Evolutionary conservation across 2,888 invertebrate genomes (phyloP), one percentile per base, ranked within the genome.

Genomic region (Macropis europaea): DNA sequence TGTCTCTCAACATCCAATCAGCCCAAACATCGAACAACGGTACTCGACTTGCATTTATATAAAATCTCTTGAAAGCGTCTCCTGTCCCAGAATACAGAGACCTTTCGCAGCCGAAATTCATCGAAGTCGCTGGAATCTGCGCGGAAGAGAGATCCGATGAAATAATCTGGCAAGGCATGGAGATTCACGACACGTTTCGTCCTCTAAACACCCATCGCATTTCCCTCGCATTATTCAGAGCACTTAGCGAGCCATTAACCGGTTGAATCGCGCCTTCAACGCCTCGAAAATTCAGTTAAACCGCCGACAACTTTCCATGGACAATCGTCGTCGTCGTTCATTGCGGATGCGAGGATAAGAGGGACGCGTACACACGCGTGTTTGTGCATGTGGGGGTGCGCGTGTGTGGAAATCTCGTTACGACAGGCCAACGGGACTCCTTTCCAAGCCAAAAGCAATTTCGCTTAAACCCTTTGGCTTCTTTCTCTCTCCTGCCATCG

Each of bases 381-480:
- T 56, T 13, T 22, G 11, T 30, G 40, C 47, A 45, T 47, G 30
- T 64, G 30, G 38, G 17, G 26, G 24, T 57, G 36, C 47, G 19
- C 30, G 48, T 56, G 24, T 63, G 50, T 43, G 50, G 77, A 70
- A 79, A 79, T 73, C 73, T 79, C 73, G 81, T 79, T 79, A 79
- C 61, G 40, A 38, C 22, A 42, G 50, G 40, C 73, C 68, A 62
- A 69, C 70, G 73, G 59, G 61, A 56, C 56, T 60, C 56, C 59
- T 68, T 57, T 71, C 32, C 47, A 15, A 67, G 57, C 68, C 77
- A 53, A 79, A 80, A 80, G 81, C 79, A 79, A 79, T 79, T 77
- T 71, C 77, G 57, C 43, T 73, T 56, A 71, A 71, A 77, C 32
- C 66, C 38, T 11, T 24, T 9, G 2, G 24, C 13, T 6, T 9